phyloP scores from a whole-genome alignment of 2,797 vertebrate species.

The Myotis pilosus region DNA sequence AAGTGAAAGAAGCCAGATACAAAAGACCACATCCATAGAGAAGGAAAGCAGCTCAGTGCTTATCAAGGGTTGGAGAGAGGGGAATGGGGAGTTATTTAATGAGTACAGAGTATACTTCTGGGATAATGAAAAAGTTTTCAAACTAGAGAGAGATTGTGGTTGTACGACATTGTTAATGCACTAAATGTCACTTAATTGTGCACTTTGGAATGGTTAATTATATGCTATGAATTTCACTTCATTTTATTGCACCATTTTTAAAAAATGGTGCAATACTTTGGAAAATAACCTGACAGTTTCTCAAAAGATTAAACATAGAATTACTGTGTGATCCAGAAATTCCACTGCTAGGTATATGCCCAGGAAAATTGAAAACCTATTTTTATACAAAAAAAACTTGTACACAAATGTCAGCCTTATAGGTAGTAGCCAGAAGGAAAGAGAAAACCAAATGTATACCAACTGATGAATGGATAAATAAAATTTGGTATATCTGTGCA shows the following conservation, averaged over 20 bases:
- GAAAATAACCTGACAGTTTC: neutral
- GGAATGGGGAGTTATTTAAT: neutral
- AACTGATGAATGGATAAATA: neutral
- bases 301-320: neutral
- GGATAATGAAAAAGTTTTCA: neutral
- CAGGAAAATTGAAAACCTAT: neutral
- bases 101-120: neutral
- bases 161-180: neutral
- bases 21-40: neutral
- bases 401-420: neutral
- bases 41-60: neutral
- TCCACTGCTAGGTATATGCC: neutral
- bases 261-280: neutral
- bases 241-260: neutral
- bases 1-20: neutral
- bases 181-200: neutral
- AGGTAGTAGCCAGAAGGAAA: neutral
- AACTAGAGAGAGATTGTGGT: neutral
- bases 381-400: slow-evolving; percentile 26
- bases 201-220: neutral
- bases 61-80: neutral
- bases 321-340: neutral
- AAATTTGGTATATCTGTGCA: neutral
- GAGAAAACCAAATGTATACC: neutral
- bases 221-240: neutral